Conservation (phyloP, 2,888 invertebrate species). For the Acronicta leporina region DNA sequence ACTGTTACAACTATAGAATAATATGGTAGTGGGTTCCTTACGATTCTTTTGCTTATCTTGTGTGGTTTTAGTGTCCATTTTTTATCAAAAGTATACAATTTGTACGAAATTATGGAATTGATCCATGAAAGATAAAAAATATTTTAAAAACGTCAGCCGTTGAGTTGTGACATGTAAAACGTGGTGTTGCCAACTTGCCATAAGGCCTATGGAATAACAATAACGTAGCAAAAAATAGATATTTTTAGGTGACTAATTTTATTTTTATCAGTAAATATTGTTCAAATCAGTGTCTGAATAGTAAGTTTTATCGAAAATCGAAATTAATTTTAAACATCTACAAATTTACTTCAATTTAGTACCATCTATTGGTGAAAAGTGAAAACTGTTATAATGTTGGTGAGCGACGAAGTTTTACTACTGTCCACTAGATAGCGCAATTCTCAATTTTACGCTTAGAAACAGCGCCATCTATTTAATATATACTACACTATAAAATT, state of each 20-base stretch:
- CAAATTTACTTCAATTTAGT: too few species aligned
- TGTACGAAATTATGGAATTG: constrained; percentile 9
- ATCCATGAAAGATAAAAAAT: constrained; percentile 20
- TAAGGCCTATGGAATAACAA: too few species aligned
- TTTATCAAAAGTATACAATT: constrained; percentile 13
- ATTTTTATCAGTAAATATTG: too few species aligned
- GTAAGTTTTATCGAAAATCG: too few species aligned
- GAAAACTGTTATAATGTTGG: not conserved
- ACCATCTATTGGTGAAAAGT: constrained; percentile 19
- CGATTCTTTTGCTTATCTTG: constrained; percentile 66
- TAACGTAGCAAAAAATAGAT: too few species aligned
- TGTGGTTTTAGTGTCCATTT: constrained; percentile 68
- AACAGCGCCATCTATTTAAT: too few species aligned
- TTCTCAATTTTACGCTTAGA: too few species aligned
- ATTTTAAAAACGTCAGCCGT: constrained; percentile 47
- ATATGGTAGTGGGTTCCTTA: constrained; percentile 57
- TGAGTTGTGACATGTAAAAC: constrained; percentile 2
- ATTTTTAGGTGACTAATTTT: too few species aligned
- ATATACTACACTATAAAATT: not conserved
- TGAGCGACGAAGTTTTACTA: not conserved
- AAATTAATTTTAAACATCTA: too few species aligned
- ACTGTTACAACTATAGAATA: not conserved
- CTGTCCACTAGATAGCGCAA: constrained; percentile 10
- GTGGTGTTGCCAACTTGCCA: constrained; percentile 3
- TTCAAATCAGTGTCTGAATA: too few species aligned